Conservation (phyloP, 2,888 invertebrate species). For the Drosophila melanosoma region DNA sequence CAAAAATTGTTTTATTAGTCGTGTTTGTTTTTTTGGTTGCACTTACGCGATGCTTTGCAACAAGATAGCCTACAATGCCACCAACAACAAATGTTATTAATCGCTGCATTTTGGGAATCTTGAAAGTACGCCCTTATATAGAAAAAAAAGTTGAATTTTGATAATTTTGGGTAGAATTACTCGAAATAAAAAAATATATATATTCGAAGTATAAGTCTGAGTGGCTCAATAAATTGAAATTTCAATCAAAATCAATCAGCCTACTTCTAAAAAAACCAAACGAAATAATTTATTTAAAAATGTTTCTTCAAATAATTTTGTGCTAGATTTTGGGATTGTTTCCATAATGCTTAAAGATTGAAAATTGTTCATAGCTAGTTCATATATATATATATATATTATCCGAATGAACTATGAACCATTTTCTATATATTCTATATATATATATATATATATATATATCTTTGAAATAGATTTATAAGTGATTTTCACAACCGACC, state of each 20-base stretch:
- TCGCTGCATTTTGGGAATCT: conserved; percentile 6
- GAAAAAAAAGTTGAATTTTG: background rate
- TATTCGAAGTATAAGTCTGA: background rate
- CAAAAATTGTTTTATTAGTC: background rate
- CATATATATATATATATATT: no score
- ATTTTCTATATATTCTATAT: no score
- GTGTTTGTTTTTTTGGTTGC: background rate
- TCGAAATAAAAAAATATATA: background rate
- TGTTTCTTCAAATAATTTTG: background rate
- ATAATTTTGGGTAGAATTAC: background rate
- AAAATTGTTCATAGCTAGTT: no score
- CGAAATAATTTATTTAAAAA: no score
- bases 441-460: no score
- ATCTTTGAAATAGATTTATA: no score
- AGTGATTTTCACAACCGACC: no score
- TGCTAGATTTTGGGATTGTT: background rate
- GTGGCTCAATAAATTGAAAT: background rate
- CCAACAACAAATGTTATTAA: conserved; percentile 4
- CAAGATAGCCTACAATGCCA: conserved; percentile 6
- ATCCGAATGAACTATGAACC: no score
- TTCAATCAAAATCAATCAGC: background rate
- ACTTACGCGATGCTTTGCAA: conserved; percentile 6
- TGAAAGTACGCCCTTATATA: background rate
- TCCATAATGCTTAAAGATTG: no score
- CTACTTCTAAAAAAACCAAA: background rate